These are phyloP conservation scores for Orthosia cruda DNA, from an alignment of 2,888 invertebrate genomes.

Conservation along the genomic window DNA sequence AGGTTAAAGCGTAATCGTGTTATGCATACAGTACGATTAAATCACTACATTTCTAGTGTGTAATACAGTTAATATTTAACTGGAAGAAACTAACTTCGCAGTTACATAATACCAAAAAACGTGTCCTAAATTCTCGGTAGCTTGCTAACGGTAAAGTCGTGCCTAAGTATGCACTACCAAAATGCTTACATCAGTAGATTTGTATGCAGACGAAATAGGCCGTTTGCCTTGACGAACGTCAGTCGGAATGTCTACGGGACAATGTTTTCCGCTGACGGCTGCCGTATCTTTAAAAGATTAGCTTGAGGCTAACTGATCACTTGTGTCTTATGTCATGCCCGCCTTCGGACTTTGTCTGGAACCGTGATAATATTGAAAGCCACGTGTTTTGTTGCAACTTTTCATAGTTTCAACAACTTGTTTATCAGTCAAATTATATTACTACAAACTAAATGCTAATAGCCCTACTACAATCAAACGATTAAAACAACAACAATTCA, in stretches of 20 bases:
- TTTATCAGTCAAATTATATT: neutral
- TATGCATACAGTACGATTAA: constrained; percentile 30
- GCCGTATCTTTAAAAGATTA: constrained; percentile 67
- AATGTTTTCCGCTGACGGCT: constrained; percentile 65
- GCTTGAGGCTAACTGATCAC: constrained; percentile 54
- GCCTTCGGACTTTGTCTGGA: constrained; percentile 21
- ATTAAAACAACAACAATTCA: constrained; percentile 65
- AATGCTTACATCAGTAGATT: constrained; percentile 56
- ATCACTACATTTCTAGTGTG: constrained; percentile 21
- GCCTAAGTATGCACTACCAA: constrained; percentile 48
- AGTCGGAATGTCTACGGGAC: constrained; percentile 59
- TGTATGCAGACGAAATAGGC: constrained; percentile 62
- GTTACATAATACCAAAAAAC: constrained; percentile 45
- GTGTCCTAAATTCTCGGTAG: constrained; percentile 33
- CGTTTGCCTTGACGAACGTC: constrained; percentile 64
- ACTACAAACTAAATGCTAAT: constrained; percentile 10
- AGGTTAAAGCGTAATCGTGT: constrained; percentile 43
- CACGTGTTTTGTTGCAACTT: constrained; percentile 19
- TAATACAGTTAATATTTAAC: constrained; percentile 7
- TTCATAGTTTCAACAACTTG: neutral
- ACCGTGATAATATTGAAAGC: neutral
- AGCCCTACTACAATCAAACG: constrained; percentile 22
- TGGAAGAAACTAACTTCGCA: constrained; percentile 6
- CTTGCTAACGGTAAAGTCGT: constrained; percentile 44
- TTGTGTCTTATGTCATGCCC: constrained; percentile 46